Conservation (phyloP, 2,113 vertebrate genomes). For the Mobula birostris region DNA sequence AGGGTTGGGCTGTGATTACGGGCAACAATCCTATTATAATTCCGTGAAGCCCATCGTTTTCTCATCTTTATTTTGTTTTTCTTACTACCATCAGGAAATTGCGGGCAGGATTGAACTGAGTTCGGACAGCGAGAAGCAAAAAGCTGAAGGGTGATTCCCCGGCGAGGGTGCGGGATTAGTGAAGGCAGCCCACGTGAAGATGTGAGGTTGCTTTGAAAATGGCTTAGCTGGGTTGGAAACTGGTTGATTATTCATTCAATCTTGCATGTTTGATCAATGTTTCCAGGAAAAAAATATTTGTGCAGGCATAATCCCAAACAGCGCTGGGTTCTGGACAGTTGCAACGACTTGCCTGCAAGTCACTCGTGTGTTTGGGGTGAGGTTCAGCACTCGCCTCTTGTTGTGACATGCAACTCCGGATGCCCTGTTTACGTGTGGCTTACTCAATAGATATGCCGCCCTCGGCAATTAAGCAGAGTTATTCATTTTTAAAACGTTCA, state of each 20-base stretch:
- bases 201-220: neutral
- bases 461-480: neutral
- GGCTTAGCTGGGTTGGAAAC: neutral
- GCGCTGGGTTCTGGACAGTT: neutral
- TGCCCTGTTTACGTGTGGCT: neutral
- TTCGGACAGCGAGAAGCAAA: neutral
- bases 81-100: neutral
- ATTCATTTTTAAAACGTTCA: neutral
- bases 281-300: neutral
- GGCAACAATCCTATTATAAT: neutral
- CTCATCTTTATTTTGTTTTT: neutral
- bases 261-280: neutral
- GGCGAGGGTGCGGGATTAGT: too few species aligned
- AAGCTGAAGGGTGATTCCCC: neutral
- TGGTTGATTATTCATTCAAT: neutral
- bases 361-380: neutral
- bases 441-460: neutral
- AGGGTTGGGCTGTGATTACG: too few species aligned
- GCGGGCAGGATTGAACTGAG: neutral
- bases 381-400: neutral
- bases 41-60: neutral
- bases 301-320: neutral
- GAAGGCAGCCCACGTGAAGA: too few species aligned
- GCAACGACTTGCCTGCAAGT: neutral
- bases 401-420: neutral